phyloP scores from a whole-genome alignment of 2,113 vertebrate genomes.

The Ammospiza caudacuta region DNA sequence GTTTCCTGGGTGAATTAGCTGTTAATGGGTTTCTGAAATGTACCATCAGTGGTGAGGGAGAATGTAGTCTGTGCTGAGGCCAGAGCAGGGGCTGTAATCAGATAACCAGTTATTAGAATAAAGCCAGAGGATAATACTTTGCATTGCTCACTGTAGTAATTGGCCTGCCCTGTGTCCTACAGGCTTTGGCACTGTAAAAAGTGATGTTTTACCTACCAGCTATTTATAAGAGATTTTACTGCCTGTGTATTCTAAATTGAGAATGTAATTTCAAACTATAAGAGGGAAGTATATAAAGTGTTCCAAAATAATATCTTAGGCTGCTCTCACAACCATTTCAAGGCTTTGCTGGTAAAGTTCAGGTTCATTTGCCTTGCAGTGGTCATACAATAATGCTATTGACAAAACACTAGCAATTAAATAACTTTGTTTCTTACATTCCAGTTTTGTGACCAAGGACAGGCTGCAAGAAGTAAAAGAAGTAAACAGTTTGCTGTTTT shows the following conservation, averaged over 20 bases:
- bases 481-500: not conserved
- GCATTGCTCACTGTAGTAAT: slow-evolving; percentile 63
- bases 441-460: slow-evolving; percentile 39
- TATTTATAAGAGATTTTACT: slow-evolving; percentile 64
- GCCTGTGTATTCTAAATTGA: slow-evolving; percentile 39
- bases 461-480: not conserved
- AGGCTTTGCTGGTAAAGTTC: not conserved
- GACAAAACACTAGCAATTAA: slow-evolving; percentile 52
- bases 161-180: slow-evolving; percentile 56
- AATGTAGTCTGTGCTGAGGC: not conserved
- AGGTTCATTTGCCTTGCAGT: slow-evolving; percentile 33
- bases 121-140: slow-evolving; percentile 56
- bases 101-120: slow-evolving; percentile 65
- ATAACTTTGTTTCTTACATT: not conserved
- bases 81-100: slow-evolving; percentile 39
- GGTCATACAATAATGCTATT: slow-evolving; percentile 42
- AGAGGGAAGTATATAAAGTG: not conserved
- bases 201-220: slow-evolving; percentile 35
- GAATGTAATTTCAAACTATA: slow-evolving; percentile 54
- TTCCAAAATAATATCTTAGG: slow-evolving; percentile 1
- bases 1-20: slow-evolving; percentile 4
- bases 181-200: slow-evolving; percentile 25
- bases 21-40: slow-evolving; percentile 20
- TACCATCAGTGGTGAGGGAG: not conserved
- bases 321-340: not conserved